Evolutionary conservation across 53 echinoderm and acorn worm genomes (phyloP), one percentile per base, ranked within the genome.

Genomic region (Patiria pectinifera): DNA sequence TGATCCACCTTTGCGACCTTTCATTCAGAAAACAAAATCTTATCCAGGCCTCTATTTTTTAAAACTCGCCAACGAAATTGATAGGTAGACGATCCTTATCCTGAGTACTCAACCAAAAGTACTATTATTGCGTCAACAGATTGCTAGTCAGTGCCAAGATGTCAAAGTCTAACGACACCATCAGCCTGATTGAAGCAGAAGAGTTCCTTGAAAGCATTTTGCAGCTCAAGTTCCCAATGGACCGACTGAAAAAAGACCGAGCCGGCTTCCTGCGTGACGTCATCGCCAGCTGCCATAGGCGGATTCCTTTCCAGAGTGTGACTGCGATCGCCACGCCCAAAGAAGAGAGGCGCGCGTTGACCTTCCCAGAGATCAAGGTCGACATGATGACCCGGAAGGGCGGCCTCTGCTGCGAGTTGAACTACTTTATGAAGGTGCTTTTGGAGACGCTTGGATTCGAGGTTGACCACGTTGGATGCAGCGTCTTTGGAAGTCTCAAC

Each of bases 361-460:
- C 53, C 14, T 76, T 91, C 24, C 6, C 25, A 2, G 91, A 91
- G 74, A 71, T 91, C n/a, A 82, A 76, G 60, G 25, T 15, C 26
- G 47, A 83, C 49, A 69, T 91, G 69, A 79, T 83, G 24, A 69
- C 83, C 13, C 69, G 25, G 10, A 46, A 18, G 35, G 91, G 91
- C 3, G 91, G 91, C 7, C 83, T 91, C 3, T 91, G 91, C 71
- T 91, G 23, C 58, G 69, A 91, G 26, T 16, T 70, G 25, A 91
- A 91, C 59, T 53, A 49, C 44, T 91, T 91, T 26, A 69, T 91
- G 82, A 91, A 91, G 25, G 71, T 59, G 45, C 71, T 83, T 0
- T 48, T 91, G 48, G 91, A 69, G 53, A 11, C 4, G 15, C 83
- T 91, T 5, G 91, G 91, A 0, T 91, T 75, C 45, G 80, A 91